Evolutionary conservation across 1,140 invertebrate genomes (phyloP), one percentile per base, ranked within the genome.

Genomic region (Magallana angulata): DNA sequence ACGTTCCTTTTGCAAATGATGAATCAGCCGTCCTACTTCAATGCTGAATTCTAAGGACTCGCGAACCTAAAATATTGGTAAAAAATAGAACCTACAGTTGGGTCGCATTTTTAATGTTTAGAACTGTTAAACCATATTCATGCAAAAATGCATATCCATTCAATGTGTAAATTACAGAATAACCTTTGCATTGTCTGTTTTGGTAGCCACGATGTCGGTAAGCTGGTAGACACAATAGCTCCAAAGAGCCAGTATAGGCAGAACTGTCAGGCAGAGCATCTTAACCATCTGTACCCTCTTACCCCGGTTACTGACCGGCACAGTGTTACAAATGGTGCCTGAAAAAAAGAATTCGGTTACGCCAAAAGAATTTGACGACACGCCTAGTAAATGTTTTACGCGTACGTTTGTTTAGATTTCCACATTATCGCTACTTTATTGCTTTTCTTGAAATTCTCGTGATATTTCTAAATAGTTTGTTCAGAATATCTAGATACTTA

Each of bases 1-100:
- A 56, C 92, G 84, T 82, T 94, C 93, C 62, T 88, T 82, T 81
- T 94, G 93, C 14, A 94, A 85, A 62, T 89, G 89, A 87, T 94
- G 92, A 11, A 94, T 90, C 0, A 93, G 86, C 57, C 90, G 87
- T 1, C 92, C 92, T 1, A 93, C 82, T 85, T 92, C 84, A 7
- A 88, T 89, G 60, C 92, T 92, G 11, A 90, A 62, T 64, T 86
- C 60, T 48, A 90, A 56, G 9, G 85, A 58, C 14, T 58, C 48
- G 1, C 82, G 57, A 12, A 68, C 86, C 89, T 90, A 56, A 57
- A 30, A 83, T 60, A 58, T 18, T 18, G 24, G 24, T 18, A 84
- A 62, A 24, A 36, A 62, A 14, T 11, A 6, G 12, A 30, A 16
- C 30, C n/a, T 7, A 12, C 6, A 36, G 7, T 5, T 56, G 4